Evolutionary conservation across 1,140 invertebrate species (phyloP).

Genomic region (Pristionchus pacificus): DNA sequence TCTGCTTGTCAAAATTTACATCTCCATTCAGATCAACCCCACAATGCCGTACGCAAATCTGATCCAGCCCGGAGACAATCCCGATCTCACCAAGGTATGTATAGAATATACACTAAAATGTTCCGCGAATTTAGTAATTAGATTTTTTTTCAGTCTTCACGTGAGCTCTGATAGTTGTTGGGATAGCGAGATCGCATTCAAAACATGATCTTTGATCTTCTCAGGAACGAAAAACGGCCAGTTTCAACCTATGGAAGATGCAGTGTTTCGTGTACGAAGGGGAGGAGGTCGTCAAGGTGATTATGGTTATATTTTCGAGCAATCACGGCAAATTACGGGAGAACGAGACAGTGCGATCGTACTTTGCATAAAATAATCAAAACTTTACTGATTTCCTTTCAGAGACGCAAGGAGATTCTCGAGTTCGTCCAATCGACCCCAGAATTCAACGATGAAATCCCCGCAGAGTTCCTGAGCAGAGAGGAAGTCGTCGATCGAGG

Average conservation of each 20-base stretch:
- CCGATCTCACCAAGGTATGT: slow-evolving; percentile 42
- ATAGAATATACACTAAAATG: too few species aligned
- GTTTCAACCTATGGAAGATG: slow-evolving; percentile 72
- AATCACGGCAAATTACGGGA: too few species aligned
- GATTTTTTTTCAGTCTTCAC: too few species aligned
- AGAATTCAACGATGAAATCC: slow-evolving; percentile 69
- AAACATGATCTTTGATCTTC: too few species aligned
- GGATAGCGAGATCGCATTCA: too few species aligned
- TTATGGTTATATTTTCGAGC: too few species aligned
- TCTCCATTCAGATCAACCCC: too few species aligned
- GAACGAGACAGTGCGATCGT: too few species aligned
- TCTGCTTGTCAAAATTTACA: too few species aligned
- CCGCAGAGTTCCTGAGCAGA: slow-evolving; percentile 75
- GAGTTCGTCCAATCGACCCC: slow-evolving; percentile 32
- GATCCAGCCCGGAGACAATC: slow-evolving; percentile 42
- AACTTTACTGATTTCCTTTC: slow-evolving; percentile 55
- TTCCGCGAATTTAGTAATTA: too few species aligned
- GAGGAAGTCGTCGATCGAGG: slow-evolving; percentile 78
- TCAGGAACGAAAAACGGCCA: slow-evolving; percentile 48
- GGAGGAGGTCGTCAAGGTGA: slow-evolving; percentile 62
- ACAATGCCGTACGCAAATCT: slow-evolving; percentile 17
- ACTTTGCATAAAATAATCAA: slow-evolving; percentile 68
- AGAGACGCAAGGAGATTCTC: slow-evolving; percentile 28
- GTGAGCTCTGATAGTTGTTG: too few species aligned
- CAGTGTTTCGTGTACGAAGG: slow-evolving; percentile 75